These are phyloP conservation scores for Melanotaenia maccullochi DNA, from an alignment of 2,797 vertebrate genomes.

Conservation along the genomic window DNA sequence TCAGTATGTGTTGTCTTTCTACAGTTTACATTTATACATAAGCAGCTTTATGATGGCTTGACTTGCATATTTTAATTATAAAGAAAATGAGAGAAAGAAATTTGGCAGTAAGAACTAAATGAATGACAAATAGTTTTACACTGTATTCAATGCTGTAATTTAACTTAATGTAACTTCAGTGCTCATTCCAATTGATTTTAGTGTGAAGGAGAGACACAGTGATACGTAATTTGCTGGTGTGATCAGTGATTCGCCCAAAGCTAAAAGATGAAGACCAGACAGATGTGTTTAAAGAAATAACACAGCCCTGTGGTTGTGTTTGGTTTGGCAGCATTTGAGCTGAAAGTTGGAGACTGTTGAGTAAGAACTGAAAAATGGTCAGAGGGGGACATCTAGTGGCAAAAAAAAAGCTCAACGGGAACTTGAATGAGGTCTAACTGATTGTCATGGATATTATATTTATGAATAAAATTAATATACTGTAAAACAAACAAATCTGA, in stretches of 20 bases:
- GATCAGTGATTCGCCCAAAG: slow-evolving; percentile 52
- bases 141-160: slow-evolving; percentile 30
- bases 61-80: background rate
- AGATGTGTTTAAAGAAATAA: slow-evolving; percentile 52
- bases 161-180: slow-evolving; percentile 28
- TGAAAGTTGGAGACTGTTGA: background rate
- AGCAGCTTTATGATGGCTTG: background rate
- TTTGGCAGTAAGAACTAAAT: slow-evolving; percentile 1
- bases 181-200: slow-evolving; percentile 51
- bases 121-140: slow-evolving; percentile 18
- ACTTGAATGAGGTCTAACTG: background rate
- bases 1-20: background rate
- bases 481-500: background rate
- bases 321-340: slow-evolving; percentile 28
- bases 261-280: slow-evolving; percentile 31
- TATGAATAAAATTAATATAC: background rate
- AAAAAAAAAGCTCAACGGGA: background rate
- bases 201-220: slow-evolving; percentile 36
- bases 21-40: background rate
- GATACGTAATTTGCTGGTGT: slow-evolving; percentile 51
- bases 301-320: slow-evolving; percentile 54
- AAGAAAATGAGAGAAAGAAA: background rate
- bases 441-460: background rate
- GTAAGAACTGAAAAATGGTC: slow-evolving; percentile 12
- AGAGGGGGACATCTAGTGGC: slow-evolving; percentile 75